Evolutionary conservation across 2,113 vertebrate genomes (phyloP), one percentile per base, ranked within the genome.

Genomic region (Lipophrys pholis): DNA sequence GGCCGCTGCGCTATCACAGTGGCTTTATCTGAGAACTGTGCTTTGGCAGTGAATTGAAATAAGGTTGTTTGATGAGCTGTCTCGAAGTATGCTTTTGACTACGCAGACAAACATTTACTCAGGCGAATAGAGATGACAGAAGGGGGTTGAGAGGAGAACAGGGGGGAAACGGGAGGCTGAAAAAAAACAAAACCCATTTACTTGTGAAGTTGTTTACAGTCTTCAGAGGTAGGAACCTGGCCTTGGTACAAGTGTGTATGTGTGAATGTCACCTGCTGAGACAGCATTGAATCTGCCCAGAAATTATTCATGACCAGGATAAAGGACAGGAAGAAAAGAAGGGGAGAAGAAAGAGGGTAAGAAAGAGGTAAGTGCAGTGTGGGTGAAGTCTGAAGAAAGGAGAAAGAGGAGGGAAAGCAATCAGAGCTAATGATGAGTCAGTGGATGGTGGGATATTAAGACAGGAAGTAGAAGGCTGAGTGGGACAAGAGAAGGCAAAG

Each of bases 271-370:
- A 78, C 81, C 78, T 76, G 73, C 76, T 70, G 76, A 70, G 59
- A 52, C 69, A 38, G 64, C 1, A 4, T 66, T 52, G 48, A 40
- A 67, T 77, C 53, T 35, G 50, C 60, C 48, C 67, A 80, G 73
- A 80, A 85, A 87, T 76, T 58, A 78, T 89, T 84, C 57, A 80
- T 83, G 76, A 65, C 69, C 69, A 64, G 72, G 62, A 72, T 58
- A 54, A 82, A 82, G 62, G 76, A 69, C 39, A 43, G 46, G 30
- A 35, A 35, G 54, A 68, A 74, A 39, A 59, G 76, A 69, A 65
- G n/a, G 45, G 35, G 71, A 59, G 79, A 58, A 46, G 79, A 42
- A 17, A 16, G 50, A 77, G 71, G 72, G 69, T 8, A 53, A 48
- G n/a, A 16, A 57, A 11, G 6, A 63, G 15, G 62, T 43, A 41